Conservation (phyloP, 2,797 vertebrate genomes). For the Takifugu ocellatus region DNA sequence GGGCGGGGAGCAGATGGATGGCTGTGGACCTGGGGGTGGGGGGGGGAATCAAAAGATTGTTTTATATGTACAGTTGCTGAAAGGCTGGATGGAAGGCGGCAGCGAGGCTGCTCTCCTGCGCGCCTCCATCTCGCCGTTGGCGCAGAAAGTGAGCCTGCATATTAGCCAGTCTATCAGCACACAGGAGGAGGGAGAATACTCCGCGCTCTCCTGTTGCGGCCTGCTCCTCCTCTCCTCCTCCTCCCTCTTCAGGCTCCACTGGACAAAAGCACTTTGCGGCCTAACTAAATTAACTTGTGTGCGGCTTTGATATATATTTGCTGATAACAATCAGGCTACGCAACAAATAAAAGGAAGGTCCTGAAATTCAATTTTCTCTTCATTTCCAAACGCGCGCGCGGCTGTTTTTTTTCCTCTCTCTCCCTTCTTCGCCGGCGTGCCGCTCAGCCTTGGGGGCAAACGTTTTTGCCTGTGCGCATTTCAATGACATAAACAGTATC, state of each 20-base stretch:
- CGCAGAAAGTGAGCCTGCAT: constrained; percentile 70
- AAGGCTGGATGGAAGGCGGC: constrained; percentile 21
- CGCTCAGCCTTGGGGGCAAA: constrained; percentile 42
- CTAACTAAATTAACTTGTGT: constrained; percentile 57
- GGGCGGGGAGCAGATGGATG: constrained; percentile 16
- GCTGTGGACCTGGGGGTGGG: constrained; percentile 34
- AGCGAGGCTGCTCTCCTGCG: constrained; percentile 46
- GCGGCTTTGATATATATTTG: constrained; percentile 28
- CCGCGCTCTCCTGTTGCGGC: constrained; percentile 53
- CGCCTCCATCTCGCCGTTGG: constrained; percentile 62
- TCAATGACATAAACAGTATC: constrained; percentile 62
- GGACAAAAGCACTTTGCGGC: constrained; percentile 60
- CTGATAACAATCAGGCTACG: constrained; percentile 21
- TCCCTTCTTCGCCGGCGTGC: constrained; percentile 20
- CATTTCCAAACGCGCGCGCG: constrained; percentile 15
- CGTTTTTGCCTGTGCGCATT: constrained; percentile 49
- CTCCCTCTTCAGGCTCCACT: constrained; percentile 49
- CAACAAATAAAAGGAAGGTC: constrained; percentile 10
- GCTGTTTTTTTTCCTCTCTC: no score
- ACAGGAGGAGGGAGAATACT: constrained; percentile 65
- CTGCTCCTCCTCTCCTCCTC: constrained; percentile 30
- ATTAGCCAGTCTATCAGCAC: constrained; percentile 67
- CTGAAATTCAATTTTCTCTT: constrained; percentile 26
- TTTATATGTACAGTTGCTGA: constrained; percentile 45
- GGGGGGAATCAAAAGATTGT: constrained; percentile 37